Percentiles rank a stretch among this genome's conserved stretches.
phyloP scores from a whole-genome alignment of 92 coral and sea anemone species.

The Parazoanthus swiftii region DNA sequence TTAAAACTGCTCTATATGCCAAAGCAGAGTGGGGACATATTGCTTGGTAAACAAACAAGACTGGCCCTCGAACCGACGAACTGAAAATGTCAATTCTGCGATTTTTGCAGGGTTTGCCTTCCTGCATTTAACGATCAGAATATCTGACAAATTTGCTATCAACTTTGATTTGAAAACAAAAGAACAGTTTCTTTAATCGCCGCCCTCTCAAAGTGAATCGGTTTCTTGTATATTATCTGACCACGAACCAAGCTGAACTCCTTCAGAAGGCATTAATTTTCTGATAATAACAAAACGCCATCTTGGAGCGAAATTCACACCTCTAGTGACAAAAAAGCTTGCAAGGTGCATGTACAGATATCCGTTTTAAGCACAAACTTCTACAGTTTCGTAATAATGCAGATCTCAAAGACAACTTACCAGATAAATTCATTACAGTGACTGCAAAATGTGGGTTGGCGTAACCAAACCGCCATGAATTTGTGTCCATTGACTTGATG shows the following conservation, averaged over 20 bases:
- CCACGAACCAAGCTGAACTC: not conserved
- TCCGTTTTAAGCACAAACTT: not conserved
- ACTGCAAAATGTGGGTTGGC: conserved; percentile 97
- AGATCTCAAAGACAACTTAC: conserved; percentile 52
- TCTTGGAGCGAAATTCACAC: conserved; percentile 36
- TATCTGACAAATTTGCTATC: conserved; percentile 16
- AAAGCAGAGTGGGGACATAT: conserved; percentile 60
- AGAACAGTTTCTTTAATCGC: conserved; percentile 23
- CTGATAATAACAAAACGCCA: conserved; percentile 39
- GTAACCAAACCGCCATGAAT: conserved; percentile 94
- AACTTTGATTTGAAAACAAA: conserved; percentile 35
- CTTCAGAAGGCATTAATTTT: conserved; percentile 7
- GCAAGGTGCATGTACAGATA: not conserved
- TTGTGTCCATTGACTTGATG: conserved; percentile 96
- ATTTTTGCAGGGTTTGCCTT: not conserved
- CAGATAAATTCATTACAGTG: conserved; percentile 98
- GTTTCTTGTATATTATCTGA: conserved; percentile 4
- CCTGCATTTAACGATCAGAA: not conserved
- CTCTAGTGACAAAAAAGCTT: conserved; percentile 12
- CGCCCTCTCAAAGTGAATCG: conserved; percentile 20
- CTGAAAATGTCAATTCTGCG: conserved; percentile 14
- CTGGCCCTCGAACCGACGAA: not conserved
- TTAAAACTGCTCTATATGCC: conserved; percentile 49
- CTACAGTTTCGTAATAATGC: not conserved
- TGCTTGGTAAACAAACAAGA: conserved; percentile 67